Conservation (phyloP, 2,888 invertebrate species). For the Cataglyphis cursor region DNA sequence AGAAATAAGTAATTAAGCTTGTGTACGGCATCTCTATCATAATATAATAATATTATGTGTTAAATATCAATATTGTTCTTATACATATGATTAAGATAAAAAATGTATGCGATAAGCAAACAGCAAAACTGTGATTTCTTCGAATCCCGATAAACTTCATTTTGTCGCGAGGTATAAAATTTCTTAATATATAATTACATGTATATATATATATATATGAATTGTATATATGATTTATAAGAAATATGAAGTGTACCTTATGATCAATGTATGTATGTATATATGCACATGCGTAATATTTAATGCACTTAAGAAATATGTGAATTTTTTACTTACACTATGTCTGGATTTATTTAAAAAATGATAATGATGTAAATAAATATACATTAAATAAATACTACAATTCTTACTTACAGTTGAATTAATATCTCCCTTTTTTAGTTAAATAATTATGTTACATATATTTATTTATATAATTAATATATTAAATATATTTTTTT, state of each 20-base stretch:
- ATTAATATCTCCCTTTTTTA: background rate
- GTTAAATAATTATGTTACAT: background rate
- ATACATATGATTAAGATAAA: background rate
- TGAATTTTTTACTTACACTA: background rate
- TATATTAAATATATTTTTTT: background rate
- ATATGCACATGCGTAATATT: background rate
- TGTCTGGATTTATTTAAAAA: constrained; percentile 1
- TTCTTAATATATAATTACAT: constrained; percentile 10
- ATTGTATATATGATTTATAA: background rate
- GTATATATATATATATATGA: background rate
- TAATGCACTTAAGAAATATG: background rate
- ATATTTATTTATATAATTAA: background rate
- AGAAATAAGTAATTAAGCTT: too few relatives aligned
- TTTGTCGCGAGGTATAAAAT: background rate
- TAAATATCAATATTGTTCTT: background rate
- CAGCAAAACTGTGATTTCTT: background rate
- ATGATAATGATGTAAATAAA: constrained; percentile 20
- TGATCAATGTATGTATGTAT: background rate
- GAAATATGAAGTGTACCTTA: constrained; percentile 4
- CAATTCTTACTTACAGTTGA: background rate
- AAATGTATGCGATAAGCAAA: background rate
- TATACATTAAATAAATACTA: background rate
- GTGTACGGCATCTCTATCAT: background rate
- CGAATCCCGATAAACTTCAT: background rate
- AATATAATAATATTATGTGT: background rate